Evolutionary conservation across 2,888 invertebrate genomes (phyloP).

Genomic region (Caenorhabditis sp.): DNA sequence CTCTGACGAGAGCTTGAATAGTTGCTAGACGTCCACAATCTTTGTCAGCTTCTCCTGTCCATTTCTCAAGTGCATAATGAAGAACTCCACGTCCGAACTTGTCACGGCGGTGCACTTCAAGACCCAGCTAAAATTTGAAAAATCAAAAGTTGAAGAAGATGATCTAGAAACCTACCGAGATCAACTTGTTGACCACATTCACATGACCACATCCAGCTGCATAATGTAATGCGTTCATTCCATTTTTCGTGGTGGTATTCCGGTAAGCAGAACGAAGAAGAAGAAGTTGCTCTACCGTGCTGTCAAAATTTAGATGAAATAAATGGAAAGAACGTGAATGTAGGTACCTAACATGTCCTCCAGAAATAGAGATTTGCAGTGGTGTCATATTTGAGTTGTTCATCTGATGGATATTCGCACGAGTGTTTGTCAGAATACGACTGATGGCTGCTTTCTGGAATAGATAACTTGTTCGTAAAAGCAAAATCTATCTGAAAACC

Average conservation of each 20-base stretch:
- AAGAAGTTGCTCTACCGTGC: conserved; percentile 66
- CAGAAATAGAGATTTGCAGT: conserved; percentile 56
- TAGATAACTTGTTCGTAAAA: no score
- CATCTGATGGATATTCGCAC: conserved; percentile 61
- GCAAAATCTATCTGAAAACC: conserved; percentile 15
- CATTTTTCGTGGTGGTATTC: conserved; percentile 39
- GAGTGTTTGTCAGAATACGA: conserved; percentile 65
- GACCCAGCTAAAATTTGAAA: conserved; percentile 39
- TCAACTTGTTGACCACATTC: conserved; percentile 63
- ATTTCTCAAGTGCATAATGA: conserved; percentile 68
- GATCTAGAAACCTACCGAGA: conserved; percentile 39
- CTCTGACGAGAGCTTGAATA: conserved; percentile 66
- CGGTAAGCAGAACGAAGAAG: conserved; percentile 55
- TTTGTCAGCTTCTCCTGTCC: conserved; percentile 69
- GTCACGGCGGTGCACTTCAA: conserved; percentile 61
- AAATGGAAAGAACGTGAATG: neutral
- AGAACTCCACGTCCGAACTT: conserved; percentile 66
- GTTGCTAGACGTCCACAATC: conserved; percentile 66
- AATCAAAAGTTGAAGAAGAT: neutral
- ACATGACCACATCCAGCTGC: conserved; percentile 66
- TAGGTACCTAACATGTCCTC: conserved; percentile 51
- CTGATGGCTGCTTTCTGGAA: conserved; percentile 63
- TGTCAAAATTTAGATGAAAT: neutral
- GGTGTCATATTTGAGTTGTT: conserved; percentile 56
- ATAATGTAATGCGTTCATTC: conserved; percentile 64